A percentile compares a stretch with the other conserved stretches of the same genome.
Conservation (phyloP, 2,888 invertebrate species). For the Ophonus ardosiacus region DNA sequence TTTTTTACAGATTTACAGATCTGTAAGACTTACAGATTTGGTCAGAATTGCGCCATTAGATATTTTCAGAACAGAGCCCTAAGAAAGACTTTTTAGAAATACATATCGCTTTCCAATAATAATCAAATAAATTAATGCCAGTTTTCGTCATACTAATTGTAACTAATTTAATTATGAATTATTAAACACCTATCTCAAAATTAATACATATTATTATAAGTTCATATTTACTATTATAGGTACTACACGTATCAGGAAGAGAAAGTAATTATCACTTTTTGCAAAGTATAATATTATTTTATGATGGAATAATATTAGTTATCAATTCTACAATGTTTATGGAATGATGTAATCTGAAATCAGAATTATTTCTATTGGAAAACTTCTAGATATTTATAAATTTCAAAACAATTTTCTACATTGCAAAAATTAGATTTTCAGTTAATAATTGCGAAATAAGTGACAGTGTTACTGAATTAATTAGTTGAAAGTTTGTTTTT, state of each 20-base stretch:
- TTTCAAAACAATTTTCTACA: conserved; percentile 28
- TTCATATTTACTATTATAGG: background rate
- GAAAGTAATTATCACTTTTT: conserved; percentile 4
- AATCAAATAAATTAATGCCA: no score
- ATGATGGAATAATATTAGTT: conserved; percentile 22
- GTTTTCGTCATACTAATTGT: no score
- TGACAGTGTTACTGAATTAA: background rate
- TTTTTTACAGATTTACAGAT: no score
- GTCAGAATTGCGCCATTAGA: no score
- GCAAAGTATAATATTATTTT: background rate
- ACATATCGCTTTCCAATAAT: no score
- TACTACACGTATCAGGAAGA: background rate
- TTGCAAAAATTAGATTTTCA: background rate
- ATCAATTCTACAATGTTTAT: background rate
- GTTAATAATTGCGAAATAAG: background rate
- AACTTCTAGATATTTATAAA: conserved; percentile 18
- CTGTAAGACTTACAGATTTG: no score
- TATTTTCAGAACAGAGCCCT: no score
- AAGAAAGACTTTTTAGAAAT: no score
- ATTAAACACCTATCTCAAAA: background rate
- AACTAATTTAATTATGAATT: no score
- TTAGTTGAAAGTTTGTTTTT: background rate
- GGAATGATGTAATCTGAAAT: conserved; percentile 1
- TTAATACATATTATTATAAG: background rate
- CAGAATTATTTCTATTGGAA: conserved; percentile 8